Evolutionary conservation across 2,888 invertebrate genomes (phyloP).

Genomic region (Cecidostiba fungosa): DNA sequence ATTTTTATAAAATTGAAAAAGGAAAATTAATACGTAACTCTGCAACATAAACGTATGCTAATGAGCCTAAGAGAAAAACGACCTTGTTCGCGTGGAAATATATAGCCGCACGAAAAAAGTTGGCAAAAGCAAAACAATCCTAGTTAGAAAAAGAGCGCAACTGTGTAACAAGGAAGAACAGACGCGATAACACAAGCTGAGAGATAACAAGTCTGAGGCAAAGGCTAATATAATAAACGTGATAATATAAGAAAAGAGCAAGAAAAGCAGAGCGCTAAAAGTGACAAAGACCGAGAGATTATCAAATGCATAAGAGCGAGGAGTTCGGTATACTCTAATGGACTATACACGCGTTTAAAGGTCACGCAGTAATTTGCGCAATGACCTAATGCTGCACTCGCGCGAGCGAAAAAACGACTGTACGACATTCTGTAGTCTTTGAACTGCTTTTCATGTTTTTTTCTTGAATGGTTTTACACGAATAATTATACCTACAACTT

Average conservation of each 20-base stretch:
- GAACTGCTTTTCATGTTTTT: not conserved
- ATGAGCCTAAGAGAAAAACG: too few species aligned
- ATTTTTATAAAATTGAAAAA: too few species aligned
- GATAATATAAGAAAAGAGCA: not conserved
- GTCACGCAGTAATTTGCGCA: constrained; percentile 37
- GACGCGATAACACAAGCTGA: not conserved
- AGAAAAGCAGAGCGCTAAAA: not conserved
- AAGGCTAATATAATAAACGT: not conserved
- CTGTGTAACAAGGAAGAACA: not conserved
- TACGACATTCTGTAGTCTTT: not conserved
- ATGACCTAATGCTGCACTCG: constrained; percentile 10
- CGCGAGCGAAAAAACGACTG: not conserved
- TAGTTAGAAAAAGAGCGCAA: not conserved
- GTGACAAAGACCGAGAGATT: constrained; percentile 11
- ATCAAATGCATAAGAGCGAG: not conserved
- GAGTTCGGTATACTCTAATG: constrained; percentile 20
- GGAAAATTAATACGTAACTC: too few species aligned
- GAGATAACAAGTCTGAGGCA: constrained; percentile 12
- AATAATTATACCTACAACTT: too few species aligned
- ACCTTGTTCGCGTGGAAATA: too few species aligned
- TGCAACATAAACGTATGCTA: too few species aligned
- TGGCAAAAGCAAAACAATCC: not conserved
- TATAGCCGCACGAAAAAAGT: not conserved
- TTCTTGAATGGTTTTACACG: not conserved
- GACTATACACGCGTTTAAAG: constrained; percentile 18